Percentiles rank a stretch among this genome's conserved stretches.
These are phyloP conservation scores for Acronicta psi DNA, from an alignment of 2,888 invertebrate genomes.

Conservation along the genomic window DNA sequence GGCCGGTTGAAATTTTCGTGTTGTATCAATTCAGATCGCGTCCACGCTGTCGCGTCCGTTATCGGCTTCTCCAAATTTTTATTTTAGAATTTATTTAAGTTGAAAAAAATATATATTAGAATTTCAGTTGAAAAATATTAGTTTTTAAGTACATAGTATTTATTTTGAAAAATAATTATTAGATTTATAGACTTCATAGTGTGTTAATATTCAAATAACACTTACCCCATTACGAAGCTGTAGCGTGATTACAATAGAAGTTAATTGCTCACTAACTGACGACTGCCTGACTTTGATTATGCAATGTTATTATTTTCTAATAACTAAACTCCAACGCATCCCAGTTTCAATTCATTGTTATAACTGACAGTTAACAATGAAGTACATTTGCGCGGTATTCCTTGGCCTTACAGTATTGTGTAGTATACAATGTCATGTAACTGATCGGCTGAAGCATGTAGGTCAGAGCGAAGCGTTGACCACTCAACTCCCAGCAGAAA, in stretches of 20 bases:
- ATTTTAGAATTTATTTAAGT: neutral
- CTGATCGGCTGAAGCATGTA: constrained; percentile 49
- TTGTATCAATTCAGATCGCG: neutral
- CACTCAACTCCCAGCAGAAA: constrained; percentile 25
- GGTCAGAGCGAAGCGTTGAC: constrained; percentile 17
- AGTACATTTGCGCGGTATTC: constrained; percentile 51
- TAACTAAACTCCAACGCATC: constrained; percentile 57
- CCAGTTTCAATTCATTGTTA: constrained; percentile 63
- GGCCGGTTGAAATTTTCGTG: neutral
- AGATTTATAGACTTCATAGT: constrained; percentile 3
- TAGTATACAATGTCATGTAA: constrained; percentile 57
- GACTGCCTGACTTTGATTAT: constrained; percentile 65
- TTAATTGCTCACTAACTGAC: constrained; percentile 62
- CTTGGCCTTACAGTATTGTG: constrained; percentile 39
- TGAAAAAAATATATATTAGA: no score
- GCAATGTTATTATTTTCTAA: constrained; percentile 66
- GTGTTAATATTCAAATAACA: constrained; percentile 12
- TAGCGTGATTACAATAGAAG: constrained; percentile 37
- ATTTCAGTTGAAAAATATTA: no score
- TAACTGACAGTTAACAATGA: constrained; percentile 61
- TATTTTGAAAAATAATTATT: neutral
- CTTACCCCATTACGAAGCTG: constrained; percentile 25
- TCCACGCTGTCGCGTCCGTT: neutral
- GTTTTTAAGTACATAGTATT: no score
- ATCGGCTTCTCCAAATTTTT: neutral